Percentiles rank a stretch among this genome's conserved stretches.
These are phyloP conservation scores for Chelon labrosus DNA, from an alignment of 2,797 vertebrate species.

Conservation along the genomic window DNA sequence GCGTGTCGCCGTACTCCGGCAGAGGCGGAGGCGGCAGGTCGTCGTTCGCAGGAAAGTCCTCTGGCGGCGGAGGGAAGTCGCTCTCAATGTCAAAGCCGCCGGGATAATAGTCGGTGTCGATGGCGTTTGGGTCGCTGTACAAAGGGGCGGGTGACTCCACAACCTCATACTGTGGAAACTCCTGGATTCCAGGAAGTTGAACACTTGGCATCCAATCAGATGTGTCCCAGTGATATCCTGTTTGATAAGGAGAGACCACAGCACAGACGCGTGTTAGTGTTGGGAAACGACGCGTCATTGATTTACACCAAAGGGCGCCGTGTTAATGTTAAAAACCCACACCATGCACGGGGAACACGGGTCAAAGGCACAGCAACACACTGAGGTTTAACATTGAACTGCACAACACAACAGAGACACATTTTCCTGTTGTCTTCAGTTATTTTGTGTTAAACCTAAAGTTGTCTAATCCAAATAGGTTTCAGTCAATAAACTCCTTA, in stretches of 20 bases:
- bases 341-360: slow-evolving; percentile 74
- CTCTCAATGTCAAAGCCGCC: slow-evolving; percentile 98
- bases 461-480: background rate
- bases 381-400: slow-evolving; percentile 34
- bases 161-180: slow-evolving; percentile 96
- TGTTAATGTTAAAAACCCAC: slow-evolving; percentile 72
- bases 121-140: slow-evolving; percentile 92
- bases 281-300: background rate
- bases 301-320: background rate
- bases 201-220: slow-evolving; percentile 99
- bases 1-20: slow-evolving; percentile 90
- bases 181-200: slow-evolving; percentile 98
- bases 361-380: slow-evolving; percentile 52
- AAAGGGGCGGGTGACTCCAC: slow-evolving; percentile 90
- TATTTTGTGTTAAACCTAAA: background rate
- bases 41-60: slow-evolving; percentile 92
- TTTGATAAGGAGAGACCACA: slow-evolving; percentile 31
- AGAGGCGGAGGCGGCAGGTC: slow-evolving; percentile 93
- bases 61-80: slow-evolving; percentile 96
- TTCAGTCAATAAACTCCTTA: too few species aligned
- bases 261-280: slow-evolving; percentile 19
- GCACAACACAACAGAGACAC: slow-evolving; percentile 2
- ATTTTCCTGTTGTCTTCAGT: background rate
- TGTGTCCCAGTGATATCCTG: slow-evolving; percentile 99
- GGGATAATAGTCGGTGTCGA: slow-evolving; percentile 98